A percentile compares a stretch with the other conserved stretches of the same genome.
Conservation (phyloP, 2,113 vertebrate genomes). For the Struthio camelus region DNA sequence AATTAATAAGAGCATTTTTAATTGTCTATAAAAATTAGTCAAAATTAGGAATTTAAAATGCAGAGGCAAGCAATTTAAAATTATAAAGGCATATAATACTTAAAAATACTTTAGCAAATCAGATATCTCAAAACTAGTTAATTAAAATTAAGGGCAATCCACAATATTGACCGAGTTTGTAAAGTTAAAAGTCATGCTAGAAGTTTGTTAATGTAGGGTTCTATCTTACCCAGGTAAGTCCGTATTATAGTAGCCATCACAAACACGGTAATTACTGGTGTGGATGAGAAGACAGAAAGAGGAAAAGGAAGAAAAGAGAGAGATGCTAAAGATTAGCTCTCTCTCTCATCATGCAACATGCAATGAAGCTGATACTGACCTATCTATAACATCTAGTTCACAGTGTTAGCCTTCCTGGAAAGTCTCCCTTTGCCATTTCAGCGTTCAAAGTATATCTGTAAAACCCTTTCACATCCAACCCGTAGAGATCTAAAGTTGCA, state of each 20-base stretch:
- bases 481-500: constrained; percentile 46
- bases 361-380: constrained; percentile 82
- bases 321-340: constrained; percentile 93
- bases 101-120: constrained; percentile 77
- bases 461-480: constrained; percentile 61
- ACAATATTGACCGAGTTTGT: constrained; percentile 79
- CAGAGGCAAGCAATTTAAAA: constrained; percentile 82
- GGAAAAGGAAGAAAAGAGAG: constrained; percentile 86
- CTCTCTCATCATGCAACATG: constrained; percentile 92
- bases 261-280: constrained; percentile 99
- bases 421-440: constrained; percentile 65
- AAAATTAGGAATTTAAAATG: constrained; percentile 82
- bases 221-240: constrained; percentile 99
- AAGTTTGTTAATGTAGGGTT: constrained; percentile 85
- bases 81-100: constrained; percentile 79
- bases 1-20: constrained; percentile 87
- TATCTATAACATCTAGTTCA: constrained; percentile 71
- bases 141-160: constrained; percentile 79
- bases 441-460: constrained; percentile 51
- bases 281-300: constrained; percentile 87
- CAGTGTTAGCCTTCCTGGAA: constrained; percentile 58
- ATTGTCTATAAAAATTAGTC: constrained; percentile 80
- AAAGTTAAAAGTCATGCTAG: constrained; percentile 81
- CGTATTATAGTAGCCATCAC: constrained; percentile 99
- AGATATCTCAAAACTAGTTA: constrained; percentile 76